These are phyloP conservation scores for Myrmophylax atrothorax DNA, from an alignment of 2,113 vertebrate genomes.

Conservation along the genomic window DNA sequence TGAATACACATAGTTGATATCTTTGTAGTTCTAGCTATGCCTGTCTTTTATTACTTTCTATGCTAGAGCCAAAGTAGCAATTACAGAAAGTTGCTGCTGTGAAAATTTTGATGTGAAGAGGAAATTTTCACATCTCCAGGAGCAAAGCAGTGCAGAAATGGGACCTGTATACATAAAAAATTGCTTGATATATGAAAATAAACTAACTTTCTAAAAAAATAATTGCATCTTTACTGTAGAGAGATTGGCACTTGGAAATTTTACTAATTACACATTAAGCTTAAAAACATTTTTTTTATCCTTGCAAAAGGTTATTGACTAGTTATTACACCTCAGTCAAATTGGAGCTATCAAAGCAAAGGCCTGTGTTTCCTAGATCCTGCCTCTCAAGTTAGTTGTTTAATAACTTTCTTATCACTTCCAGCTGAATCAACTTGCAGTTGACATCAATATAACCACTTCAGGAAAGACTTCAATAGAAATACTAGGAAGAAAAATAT, in stretches of 20 bases:
- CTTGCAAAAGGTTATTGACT: background rate
- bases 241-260: background rate
- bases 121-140: background rate
- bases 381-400: background rate
- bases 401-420: background rate
- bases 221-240: background rate
- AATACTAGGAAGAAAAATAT: background rate
- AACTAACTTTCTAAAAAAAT: background rate
- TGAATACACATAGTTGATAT: background rate
- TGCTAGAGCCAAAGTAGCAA: background rate
- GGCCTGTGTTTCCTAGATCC: background rate
- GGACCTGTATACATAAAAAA: background rate
- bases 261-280: background rate
- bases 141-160: background rate
- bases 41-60: background rate
- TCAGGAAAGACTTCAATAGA: background rate
- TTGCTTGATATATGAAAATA: background rate
- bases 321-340: background rate
- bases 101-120: background rate
- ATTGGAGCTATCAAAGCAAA: background rate
- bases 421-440: background rate
- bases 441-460: background rate
- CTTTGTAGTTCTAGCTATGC: fast-evolving
- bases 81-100: background rate
- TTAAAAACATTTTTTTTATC: background rate